Conservation (phyloP, 2,113 vertebrate genomes). For the Bothrops jararaca region DNA sequence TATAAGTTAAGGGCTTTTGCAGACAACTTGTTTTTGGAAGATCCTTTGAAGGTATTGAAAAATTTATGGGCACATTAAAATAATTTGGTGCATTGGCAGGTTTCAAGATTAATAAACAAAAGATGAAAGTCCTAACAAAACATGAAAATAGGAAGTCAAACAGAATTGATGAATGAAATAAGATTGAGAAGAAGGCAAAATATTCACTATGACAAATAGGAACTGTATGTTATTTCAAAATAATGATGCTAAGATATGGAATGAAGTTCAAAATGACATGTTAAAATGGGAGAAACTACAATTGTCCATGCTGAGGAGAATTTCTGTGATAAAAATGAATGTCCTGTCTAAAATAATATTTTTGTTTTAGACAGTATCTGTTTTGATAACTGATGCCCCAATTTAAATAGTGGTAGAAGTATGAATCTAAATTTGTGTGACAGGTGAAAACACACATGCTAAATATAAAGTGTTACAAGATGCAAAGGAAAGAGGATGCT, state of each 20-base stretch:
- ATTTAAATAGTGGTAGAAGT: neutral
- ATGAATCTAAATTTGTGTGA: neutral
- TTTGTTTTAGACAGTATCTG: neutral
- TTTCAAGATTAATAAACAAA: neutral
- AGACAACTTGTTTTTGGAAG: neutral
- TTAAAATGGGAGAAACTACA: neutral
- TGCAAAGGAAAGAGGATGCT: neutral
- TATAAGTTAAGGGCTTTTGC: neutral
- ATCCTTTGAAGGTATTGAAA: neutral
- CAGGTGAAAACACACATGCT: neutral
- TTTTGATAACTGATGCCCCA: neutral
- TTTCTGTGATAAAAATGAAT: neutral
- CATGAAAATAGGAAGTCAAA: neutral
- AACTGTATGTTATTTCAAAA: neutral
- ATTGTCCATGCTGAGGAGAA: neutral
- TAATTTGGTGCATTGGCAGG: neutral
- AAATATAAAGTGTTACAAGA: neutral
- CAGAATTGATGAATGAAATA: neutral
- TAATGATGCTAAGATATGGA: neutral
- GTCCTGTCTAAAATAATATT: neutral
- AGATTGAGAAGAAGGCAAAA: neutral
- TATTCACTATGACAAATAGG: neutral
- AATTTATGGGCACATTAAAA: neutral
- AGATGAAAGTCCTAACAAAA: neutral
- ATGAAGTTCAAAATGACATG: neutral